These are phyloP conservation scores for Ovis aries DNA, from an alignment of 2,113 vertebrate species.

Conservation along the genomic window DNA sequence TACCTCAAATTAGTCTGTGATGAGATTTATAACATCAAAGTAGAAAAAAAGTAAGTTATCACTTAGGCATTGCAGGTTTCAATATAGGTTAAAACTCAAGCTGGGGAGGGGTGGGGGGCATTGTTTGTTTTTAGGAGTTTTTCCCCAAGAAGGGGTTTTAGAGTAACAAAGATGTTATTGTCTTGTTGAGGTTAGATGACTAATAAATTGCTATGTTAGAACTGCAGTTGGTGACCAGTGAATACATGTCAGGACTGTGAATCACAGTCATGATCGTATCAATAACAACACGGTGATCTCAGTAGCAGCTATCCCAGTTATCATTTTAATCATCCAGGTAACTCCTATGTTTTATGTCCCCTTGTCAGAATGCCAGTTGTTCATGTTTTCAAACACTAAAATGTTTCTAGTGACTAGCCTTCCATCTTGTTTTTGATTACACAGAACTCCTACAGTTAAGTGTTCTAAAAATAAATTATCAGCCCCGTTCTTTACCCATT, in stretches of 20 bases:
- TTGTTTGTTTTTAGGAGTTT: not conserved
- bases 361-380: not conserved
- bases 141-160: not conserved
- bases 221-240: not conserved
- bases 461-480: not conserved
- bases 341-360: not conserved
- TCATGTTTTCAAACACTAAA: not conserved
- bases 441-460: not conserved
- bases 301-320: not conserved
- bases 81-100: not conserved
- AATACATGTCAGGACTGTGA: not conserved
- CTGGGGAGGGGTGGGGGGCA: fast-evolving
- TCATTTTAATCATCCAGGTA: not conserved
- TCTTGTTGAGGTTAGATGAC: not conserved
- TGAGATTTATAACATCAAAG: conserved; percentile 93
- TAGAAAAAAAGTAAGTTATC: conserved; percentile 87
- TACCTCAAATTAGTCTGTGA: conserved; percentile 95
- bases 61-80: not conserved
- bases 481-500: not conserved
- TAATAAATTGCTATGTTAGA: not conserved
- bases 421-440: conserved; percentile 5
- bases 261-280: not conserved
- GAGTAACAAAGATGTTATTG: not conserved
- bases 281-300: not conserved
- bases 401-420: not conserved